Base-by-base conservation (phyloP, 2,888 invertebrate genomes). In the Rhynchonema sp. region DNA sequence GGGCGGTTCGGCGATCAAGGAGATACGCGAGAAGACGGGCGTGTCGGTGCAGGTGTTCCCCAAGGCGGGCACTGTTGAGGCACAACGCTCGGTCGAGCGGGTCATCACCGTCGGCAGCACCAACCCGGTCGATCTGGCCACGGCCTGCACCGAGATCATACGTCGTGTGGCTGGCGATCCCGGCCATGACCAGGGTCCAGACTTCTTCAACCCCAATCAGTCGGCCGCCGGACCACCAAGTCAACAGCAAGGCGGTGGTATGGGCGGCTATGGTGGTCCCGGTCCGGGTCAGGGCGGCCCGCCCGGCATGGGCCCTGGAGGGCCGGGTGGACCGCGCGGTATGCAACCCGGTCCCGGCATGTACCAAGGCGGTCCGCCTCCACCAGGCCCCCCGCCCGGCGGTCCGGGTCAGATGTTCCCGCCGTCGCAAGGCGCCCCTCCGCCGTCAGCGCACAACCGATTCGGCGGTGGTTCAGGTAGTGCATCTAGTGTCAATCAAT, bases 1-100 rank as follows among this genome's bases (percentile, higher is more conserved):
- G 77, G 88, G 86, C 61, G 91, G 91, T 69, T 87, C 87, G 78
- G 90, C 86, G 75, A 92, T 92, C 72, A 92, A 91, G 76, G 88
- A 88, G 79, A 86, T 90, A 70, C 89, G 89, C 76, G 89, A 90
- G 75, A 84, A 85, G 73, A 89, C 87, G 73, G 88, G 89, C 71
- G 87, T 89, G 68, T 89, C 89, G 77, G 88, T 91, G 67, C 90
- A 91, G 80, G 89, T 91, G 73, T 91, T 90, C 71, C 91, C 91
- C 77, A 92, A 92, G 60, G 68, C 69, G 27, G 71, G 70, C 46
- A 65, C 66, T 77, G 87, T 88, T 68, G 90, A 89, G 79, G 91
- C 92, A 74, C 77, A 77, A 64, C 73, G 73, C 56, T 80, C 91
- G 65, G 87, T 87, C 75, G 91, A 91, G 77, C 81, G 91, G 67